Percentiles rank a stretch among this genome's conserved stretches.
Conservation (phyloP, 1,140 invertebrate genomes). For the Samia ricini region DNA sequence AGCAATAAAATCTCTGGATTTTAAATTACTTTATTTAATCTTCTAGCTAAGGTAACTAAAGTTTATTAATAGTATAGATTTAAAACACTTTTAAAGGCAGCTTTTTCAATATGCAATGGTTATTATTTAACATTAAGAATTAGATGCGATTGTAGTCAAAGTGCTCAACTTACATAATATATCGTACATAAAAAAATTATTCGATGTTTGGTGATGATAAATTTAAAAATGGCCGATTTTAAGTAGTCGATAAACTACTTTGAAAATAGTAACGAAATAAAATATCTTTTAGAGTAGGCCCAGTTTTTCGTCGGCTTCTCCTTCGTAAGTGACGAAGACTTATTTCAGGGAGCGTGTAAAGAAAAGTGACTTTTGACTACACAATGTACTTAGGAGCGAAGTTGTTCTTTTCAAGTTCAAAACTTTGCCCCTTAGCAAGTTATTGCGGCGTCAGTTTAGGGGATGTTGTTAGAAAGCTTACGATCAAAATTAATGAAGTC, state of each 20-base stretch:
- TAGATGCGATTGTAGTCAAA: too few relatives aligned
- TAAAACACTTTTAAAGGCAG: too few relatives aligned
- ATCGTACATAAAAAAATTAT: too few relatives aligned
- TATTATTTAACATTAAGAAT: too few relatives aligned
- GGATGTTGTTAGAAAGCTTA: slow-evolving; percentile 27
- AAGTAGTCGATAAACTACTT: background rate
- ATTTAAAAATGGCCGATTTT: background rate
- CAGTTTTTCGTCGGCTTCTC: background rate
- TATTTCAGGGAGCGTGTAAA: background rate
- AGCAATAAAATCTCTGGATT: too few relatives aligned
- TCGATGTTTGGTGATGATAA: too few relatives aligned
- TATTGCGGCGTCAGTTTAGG: slow-evolving; percentile 18
- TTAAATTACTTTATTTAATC: too few relatives aligned
- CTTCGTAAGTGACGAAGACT: background rate
- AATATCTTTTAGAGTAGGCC: background rate
- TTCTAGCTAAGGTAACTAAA: too few relatives aligned
- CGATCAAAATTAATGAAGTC: slow-evolving; percentile 35
- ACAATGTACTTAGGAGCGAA: slow-evolving; percentile 17
- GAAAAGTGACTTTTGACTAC: slow-evolving; percentile 2
- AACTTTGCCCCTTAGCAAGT: slow-evolving; percentile 32
- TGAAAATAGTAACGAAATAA: background rate
- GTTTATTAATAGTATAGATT: too few relatives aligned
- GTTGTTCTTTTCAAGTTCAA: slow-evolving; percentile 24
- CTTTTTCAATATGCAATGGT: too few relatives aligned
- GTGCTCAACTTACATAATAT: too few relatives aligned